Conservation (phyloP, 2,888 invertebrate species). For the Nesidiocoris tenuis region DNA sequence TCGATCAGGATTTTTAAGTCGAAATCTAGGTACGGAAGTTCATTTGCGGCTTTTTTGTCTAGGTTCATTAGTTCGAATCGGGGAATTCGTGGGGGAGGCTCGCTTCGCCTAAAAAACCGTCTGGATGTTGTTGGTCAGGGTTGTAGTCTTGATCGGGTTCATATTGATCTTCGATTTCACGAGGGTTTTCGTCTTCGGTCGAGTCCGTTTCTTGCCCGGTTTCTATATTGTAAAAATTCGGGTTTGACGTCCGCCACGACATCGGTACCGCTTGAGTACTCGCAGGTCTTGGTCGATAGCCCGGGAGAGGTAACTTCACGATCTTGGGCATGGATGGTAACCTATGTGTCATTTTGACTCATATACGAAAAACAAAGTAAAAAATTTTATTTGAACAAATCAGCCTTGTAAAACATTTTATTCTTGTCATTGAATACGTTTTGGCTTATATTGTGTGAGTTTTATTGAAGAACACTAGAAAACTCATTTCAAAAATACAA, state of each 20-base stretch:
- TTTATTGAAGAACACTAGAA: neutral
- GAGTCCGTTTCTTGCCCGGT: neutral
- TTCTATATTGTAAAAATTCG: neutral
- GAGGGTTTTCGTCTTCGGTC: neutral
- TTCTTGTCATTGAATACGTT: neutral
- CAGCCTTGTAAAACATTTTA: neutral
- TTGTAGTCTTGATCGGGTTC: neutral
- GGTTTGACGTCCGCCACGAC: no score
- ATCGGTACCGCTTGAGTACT: no score
- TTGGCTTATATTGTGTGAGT: neutral
- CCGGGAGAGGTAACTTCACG: slow-evolving; percentile 1
- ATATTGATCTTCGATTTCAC: neutral
- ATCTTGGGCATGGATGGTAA: neutral
- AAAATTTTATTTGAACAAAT: neutral
- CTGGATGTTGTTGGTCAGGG: no score
- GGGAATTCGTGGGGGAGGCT: no score
- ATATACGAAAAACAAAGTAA: neutral
- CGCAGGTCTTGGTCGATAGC: no score
- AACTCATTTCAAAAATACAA: no score
- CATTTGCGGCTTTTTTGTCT: neutral
- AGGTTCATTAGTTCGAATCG: neutral
- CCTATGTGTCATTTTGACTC: neutral
- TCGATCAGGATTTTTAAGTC: slow-evolving; percentile 17
- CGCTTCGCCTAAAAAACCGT: no score
- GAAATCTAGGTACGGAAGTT: neutral